Percentiles rank a stretch among this genome's conserved stretches.
Conservation (phyloP, 2,113 vertebrate genomes). For the Podarcis raffonei region DNA sequence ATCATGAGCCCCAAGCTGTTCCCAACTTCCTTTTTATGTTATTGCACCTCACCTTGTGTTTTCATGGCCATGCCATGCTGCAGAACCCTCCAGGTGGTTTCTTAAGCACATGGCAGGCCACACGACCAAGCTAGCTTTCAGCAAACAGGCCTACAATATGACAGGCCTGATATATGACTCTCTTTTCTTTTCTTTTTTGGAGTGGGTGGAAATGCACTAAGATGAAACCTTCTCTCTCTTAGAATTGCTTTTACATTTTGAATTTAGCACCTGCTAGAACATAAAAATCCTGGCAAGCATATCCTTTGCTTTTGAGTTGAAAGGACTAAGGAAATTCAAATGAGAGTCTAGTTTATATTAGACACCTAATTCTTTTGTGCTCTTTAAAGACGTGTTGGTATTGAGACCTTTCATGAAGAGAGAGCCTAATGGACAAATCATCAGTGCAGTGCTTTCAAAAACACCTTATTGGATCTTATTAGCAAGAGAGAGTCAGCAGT, state of each 20-base stretch:
- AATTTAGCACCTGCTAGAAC: neutral
- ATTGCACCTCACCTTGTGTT: neutral
- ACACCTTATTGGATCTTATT: conserved; percentile 36
- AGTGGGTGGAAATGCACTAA: neutral
- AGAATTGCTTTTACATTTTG: neutral
- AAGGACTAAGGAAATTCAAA: neutral
- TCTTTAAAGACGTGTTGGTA: neutral
- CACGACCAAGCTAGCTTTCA: neutral
- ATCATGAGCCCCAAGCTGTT: neutral
- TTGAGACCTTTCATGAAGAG: neutral
- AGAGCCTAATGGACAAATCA: fast-evolving
- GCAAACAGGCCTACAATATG: neutral
- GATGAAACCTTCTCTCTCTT: neutral
- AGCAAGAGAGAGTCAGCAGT: conserved; percentile 33
- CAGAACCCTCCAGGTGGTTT: neutral
- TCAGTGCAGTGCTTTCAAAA: conserved; percentile 27
- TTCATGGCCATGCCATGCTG: neutral
- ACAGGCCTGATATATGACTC: neutral
- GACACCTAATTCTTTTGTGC: neutral
- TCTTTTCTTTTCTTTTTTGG: too few species aligned
- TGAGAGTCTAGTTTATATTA: neutral
- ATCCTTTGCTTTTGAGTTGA: neutral
- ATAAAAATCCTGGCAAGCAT: neutral
- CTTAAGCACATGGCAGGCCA: neutral
- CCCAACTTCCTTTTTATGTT: neutral